Base-by-base conservation (phyloP, 1,140 invertebrate species). In the Drosophila parabipectinata region DNA sequence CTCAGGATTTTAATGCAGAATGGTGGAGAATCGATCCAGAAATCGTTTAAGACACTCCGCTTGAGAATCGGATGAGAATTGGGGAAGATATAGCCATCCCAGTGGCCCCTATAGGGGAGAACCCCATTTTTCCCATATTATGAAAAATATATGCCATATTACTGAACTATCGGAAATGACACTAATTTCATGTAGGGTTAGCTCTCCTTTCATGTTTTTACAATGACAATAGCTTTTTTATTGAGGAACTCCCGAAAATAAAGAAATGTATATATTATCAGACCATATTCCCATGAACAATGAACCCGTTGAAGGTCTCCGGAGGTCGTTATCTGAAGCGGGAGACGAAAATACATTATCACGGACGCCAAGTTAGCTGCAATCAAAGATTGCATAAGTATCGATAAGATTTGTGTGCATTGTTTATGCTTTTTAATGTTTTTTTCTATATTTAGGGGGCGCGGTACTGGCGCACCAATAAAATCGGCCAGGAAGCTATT, bases 361-460 rank as follows among this genome's bases (percentile, higher is more conserved):
- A 41, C 9, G 24, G 26, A n/a, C 14, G 47, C 5, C 10, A 18
- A 10, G 10, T 30, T 2, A 18, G 41, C 21, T 66, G 45, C 62
- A 63, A 63, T 47, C 55, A 28, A 58, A 18, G 41, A 18, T 44
- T 44, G 14, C 41, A 44, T 44, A 44, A 44, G 14, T 15, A 6
- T 18, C 45, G 62, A 66, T 66, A 30, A 66, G 62, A 66, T 63
- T 63, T 39, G 9, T 32, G 45, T 50, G 62, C 58, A 66, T 30
- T 32, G 30, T 59, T 45, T 15, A 48, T 8, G 44, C 30, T 61
- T 14, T 48, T 45, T 8, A 32, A 57, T 44, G 41, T 9, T 44
- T 44, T 15, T n/a, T 41, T 34, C 47, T 61, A 0, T 21, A 34
- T 45, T 10, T 57, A 21, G 18, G 55, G 7, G 1, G 3, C 26